A percentile compares a stretch with the other conserved stretches of the same genome.
These are phyloP conservation scores for Penaeus vannamei DNA, from an alignment of 1,140 invertebrate species.

Conservation along the genomic window DNA sequence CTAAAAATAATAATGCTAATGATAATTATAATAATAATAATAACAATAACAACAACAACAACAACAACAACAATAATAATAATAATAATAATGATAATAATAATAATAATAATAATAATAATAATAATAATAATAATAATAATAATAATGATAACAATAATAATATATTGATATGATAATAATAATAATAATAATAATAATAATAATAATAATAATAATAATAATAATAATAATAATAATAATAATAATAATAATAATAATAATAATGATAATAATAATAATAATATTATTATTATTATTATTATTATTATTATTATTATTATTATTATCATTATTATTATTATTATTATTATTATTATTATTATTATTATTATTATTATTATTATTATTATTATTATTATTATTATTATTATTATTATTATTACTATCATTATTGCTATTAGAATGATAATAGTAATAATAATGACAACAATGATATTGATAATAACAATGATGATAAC, in stretches of 20 bases:
- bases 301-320: background rate
- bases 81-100: conserved; percentile 16
- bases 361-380: background rate
- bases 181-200: conserved; percentile 16
- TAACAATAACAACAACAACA: conserved; percentile 14
- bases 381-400: background rate
- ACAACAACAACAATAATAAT: conserved; percentile 8
- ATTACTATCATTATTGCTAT: too few relatives aligned
- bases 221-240: conserved; percentile 16
- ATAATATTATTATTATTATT: background rate
- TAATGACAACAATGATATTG: too few relatives aligned
- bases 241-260: conserved; percentile 16
- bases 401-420: background rate
- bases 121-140: conserved; percentile 16
- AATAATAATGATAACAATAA: conserved; percentile 14
- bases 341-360: background rate
- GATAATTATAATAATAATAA: conserved; percentile 3
- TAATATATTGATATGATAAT: background rate
- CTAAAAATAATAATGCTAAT: background rate
- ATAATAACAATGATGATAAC: conserved; percentile 14
- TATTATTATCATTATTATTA: background rate
- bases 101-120: conserved; percentile 16
- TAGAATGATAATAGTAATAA: too few relatives aligned
- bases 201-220: conserved; percentile 16
- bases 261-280: conserved; percentile 16